Base-by-base conservation (phyloP, 1,140 invertebrate genomes). In the Cyrtorhinus lividipennis region DNA sequence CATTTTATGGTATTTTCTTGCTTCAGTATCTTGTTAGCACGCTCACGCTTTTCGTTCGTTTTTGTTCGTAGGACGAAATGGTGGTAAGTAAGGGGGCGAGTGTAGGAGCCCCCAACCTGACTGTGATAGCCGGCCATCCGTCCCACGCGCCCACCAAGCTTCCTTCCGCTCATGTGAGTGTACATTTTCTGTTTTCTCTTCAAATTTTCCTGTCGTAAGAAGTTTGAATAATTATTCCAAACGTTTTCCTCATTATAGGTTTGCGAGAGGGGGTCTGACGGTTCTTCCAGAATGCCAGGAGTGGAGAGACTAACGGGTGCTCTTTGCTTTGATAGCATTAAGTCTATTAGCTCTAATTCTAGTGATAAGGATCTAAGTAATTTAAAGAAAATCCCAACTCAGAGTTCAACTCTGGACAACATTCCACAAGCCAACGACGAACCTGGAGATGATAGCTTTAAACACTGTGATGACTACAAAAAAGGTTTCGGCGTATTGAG, bases 371-470 rank as follows among this genome's bases (percentile, higher is more conserved):
- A 64, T 68, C 48, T 59, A 66, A 58, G 59, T 66, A 64, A 65
- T 62, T 67, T 61, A 59, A 65, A 22, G 64, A 56, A 64, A 66
- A 64, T 61, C 59, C 77, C 73, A 77, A 77, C 77, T 77, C 75
- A 79, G 77, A 77, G 78, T 79, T 77, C 57, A 64, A 65, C 63
- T 66, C 75, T 74, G 74, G 76, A 77, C 75, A 77, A 76, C 77
- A 77, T 77, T 77, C 78, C 78, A 73, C 76, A 76, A 76, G 77
- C 76, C 74, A 79, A 77, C 78, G 78, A 78, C 78, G 78, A 79
- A 75, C 61, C 62, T 68, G 60, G 63, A 62, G 44, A 44, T 63
- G 24, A 62, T 64, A 66, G 65, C 63, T 66, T 66, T 66, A 66
- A 66, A 59, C 63, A 65, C 62, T 64, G 65, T 67, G 65, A 68